Percentiles rank a stretch among this genome's conserved stretches.
Evolutionary conservation across 2,888 invertebrate genomes (phyloP).

Genomic region (Leucoma salicis): DNA sequence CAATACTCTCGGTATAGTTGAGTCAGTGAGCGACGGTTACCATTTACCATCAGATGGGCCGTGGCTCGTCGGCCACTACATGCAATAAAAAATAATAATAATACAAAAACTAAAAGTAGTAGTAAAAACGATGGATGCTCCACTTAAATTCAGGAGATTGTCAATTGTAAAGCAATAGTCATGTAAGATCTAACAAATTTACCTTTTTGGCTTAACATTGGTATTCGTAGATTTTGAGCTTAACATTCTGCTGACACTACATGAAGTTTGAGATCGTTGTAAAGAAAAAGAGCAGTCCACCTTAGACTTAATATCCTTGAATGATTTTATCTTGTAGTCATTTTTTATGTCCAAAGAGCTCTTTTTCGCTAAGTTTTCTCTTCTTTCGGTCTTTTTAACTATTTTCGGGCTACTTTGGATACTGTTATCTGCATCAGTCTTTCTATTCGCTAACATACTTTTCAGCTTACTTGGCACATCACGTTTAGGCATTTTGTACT

Average conservation of each 20-base stretch:
- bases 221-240: constrained; percentile 68
- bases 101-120: no score
- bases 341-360: constrained; percentile 87
- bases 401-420: constrained; percentile 83
- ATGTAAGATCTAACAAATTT: no score
- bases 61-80: no score
- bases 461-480: constrained; percentile 90
- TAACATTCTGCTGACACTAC: constrained; percentile 72
- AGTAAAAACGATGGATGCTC: no score
- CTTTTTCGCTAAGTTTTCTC: constrained; percentile 83
- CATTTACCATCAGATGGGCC: no score
- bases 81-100: no score
- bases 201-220: constrained; percentile 78
- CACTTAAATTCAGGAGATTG: no score
- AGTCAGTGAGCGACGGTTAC: no score
- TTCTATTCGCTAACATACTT: constrained; percentile 84
- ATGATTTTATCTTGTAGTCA: constrained; percentile 86
- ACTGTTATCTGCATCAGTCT: constrained; percentile 75
- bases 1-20: no score
- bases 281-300: constrained; percentile 83
- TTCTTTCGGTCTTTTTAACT: constrained; percentile 85
- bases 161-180: no score
- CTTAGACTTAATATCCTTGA: constrained; percentile 94
- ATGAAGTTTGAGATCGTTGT: constrained; percentile 75
- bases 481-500: constrained; percentile 89